Conservation (phyloP, 2,797 vertebrate species). For the Mormyrops attenuatus region DNA sequence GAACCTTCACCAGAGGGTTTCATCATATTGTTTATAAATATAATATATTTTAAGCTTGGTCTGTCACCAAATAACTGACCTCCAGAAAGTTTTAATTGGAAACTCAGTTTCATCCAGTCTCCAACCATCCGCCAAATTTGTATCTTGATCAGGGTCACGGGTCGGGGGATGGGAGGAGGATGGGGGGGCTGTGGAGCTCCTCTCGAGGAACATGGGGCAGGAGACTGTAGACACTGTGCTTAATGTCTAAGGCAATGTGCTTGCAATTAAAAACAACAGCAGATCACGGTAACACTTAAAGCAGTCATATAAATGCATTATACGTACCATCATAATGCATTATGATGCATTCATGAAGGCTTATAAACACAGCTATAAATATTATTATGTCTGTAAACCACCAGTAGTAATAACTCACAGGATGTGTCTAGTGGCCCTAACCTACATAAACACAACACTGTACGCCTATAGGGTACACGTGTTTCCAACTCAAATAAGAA, state of each 20-base stretch:
- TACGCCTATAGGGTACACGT: no score
- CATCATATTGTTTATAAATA: not conserved
- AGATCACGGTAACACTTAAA: not conserved
- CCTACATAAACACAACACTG: no score
- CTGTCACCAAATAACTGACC: not conserved
- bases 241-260: not conserved
- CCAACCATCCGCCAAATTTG: not conserved
- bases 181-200: no score
- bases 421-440: not conserved
- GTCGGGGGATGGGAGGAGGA: not conserved
- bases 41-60: not conserved
- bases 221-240: not conserved
- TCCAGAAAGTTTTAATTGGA: not conserved
- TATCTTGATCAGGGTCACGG: not conserved
- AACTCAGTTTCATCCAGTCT: not conserved
- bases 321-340: no score
- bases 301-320: no score
- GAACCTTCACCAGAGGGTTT: conserved; percentile 13
- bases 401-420: not conserved
- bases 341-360: no score
- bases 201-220: not conserved
- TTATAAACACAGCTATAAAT: no score
- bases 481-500: not conserved
- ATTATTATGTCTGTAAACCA: not conserved
- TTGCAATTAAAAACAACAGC: not conserved